phyloP scores from a whole-genome alignment of 2,888 invertebrate species.

The Gortyna flavago region DNA sequence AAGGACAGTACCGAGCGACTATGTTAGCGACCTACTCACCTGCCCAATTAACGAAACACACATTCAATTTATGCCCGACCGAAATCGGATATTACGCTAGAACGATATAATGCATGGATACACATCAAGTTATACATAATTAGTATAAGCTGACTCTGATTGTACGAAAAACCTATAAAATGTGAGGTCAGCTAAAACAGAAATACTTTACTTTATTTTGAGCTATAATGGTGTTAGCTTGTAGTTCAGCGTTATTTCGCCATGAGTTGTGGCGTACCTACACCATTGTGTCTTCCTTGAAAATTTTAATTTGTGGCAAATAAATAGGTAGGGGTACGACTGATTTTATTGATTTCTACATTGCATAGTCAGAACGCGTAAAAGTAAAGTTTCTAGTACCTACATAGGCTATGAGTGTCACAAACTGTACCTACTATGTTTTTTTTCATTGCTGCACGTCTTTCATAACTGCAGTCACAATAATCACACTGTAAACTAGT shows the following conservation, averaged over 20 bases:
- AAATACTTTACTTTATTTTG: neutral
- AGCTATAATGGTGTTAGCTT: neutral
- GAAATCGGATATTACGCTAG: neutral
- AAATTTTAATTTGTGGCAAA: neutral
- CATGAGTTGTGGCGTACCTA: neutral
- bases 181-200: neutral
- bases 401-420: neutral
- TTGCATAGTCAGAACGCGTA: neutral
- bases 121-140: neutral
- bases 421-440: neutral
- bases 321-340: neutral
- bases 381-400: neutral
- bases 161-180: neutral
- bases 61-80: neutral
- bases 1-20: neutral
- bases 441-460: neutral
- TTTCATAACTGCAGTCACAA: conserved; percentile 6
- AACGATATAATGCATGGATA: neutral
- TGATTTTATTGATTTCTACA: neutral
- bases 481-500: conserved; percentile 5
- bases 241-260: neutral
- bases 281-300: neutral
- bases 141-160: neutral
- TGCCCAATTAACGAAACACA: neutral
- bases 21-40: neutral